Percentiles rank a stretch among this genome's conserved stretches.
Conservation (phyloP, 2,888 invertebrate genomes). For the Watsonalla binaria region DNA sequence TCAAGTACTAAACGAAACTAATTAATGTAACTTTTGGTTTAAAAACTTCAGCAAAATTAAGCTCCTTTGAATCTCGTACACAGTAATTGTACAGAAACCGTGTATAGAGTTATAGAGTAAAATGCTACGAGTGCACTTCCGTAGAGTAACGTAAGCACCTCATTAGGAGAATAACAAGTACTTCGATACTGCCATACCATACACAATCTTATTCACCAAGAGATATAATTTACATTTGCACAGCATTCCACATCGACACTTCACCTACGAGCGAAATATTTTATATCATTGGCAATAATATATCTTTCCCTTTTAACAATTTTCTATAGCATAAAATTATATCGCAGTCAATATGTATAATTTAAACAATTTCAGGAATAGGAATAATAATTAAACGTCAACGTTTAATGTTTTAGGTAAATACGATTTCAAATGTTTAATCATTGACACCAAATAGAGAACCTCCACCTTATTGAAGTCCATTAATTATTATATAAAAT, state of each 20-base stretch:
- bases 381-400: no score
- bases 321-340: no score
- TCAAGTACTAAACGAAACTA: no score
- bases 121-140: constrained; percentile 22
- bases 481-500: no score
- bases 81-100: constrained; percentile 22
- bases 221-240: background rate
- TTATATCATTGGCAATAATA: background rate
- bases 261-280: background rate
- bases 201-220: background rate
- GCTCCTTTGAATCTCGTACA: background rate
- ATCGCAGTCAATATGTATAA: no score
- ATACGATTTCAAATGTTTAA: no score
- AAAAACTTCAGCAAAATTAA: background rate
- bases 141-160: constrained; percentile 28
- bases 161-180: constrained; percentile 22
- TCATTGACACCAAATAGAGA: no score
- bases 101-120: constrained; percentile 24
- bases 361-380: no score
- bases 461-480: no score
- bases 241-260: background rate
- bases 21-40: background rate
- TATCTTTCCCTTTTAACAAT: no score
- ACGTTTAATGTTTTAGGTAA: no score
- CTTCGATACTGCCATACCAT: background rate